Evolutionary conservation across 2,888 invertebrate species (phyloP).

Genomic region (Sepiola atlantica): DNA sequence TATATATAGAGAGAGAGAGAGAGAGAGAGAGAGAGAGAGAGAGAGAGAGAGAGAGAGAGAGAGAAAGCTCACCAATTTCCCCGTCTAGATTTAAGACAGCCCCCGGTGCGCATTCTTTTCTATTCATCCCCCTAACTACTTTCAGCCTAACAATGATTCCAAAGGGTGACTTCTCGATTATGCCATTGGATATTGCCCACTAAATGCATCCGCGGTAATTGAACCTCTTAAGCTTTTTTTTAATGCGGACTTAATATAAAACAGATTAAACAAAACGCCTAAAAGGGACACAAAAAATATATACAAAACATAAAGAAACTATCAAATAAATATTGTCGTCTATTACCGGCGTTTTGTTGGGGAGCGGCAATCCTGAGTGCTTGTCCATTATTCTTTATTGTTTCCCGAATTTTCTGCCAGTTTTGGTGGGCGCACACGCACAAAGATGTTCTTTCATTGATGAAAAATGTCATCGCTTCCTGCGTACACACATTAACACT

Average conservation of each 20-base stretch:
- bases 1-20: too few relatives aligned
- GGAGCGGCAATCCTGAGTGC: neutral
- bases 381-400: constrained; percentile 16
- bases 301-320: neutral
- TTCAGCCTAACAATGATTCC: neutral
- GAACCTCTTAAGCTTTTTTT: neutral
- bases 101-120: neutral
- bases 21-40: too few relatives aligned
- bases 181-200: neutral
- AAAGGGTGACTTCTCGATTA: neutral
- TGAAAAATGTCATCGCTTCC: neutral
- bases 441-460: neutral
- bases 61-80: too few relatives aligned
- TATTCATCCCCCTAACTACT: neutral
- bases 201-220: neutral
- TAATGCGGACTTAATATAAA: neutral
- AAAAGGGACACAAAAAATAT: neutral
- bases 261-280: neutral
- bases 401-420: neutral
- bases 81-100: too few relatives aligned
- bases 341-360: constrained; percentile 12
- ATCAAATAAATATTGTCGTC: constrained; percentile 21
- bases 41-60: too few relatives aligned
- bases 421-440: neutral
- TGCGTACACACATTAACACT: constrained; percentile 15